phyloP scores from a whole-genome alignment of 2,113 vertebrate species.

The Turnix velox region DNA sequence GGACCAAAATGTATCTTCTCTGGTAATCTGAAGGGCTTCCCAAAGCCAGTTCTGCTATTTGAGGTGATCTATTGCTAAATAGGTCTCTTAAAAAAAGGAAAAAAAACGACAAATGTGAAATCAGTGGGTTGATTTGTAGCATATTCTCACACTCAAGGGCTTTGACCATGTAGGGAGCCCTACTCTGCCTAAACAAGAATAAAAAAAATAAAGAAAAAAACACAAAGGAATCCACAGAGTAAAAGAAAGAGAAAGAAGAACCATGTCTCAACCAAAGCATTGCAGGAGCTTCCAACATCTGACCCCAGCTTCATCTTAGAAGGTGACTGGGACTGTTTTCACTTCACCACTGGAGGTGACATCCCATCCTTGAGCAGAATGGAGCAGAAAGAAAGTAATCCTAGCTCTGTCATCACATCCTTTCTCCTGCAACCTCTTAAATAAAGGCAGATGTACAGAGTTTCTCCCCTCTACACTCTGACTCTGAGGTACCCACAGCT shows the following conservation, averaged over 20 bases:
- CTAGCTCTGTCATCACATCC: neutral
- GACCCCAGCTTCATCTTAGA: neutral
- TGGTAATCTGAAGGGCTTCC: neutral
- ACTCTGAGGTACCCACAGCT: neutral
- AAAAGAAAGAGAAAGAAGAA: neutral
- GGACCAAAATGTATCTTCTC: neutral
- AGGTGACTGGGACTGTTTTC: neutral
- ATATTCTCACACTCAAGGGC: neutral
- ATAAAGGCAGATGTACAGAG: neutral
- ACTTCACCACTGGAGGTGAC: neutral
- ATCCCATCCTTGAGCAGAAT: neutral
- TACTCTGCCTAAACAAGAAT: fast-evolving
- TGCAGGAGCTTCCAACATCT: neutral
- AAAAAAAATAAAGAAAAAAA: neutral
- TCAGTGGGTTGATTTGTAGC: neutral
- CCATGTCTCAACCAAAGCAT: neutral
- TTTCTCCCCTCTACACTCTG: neutral
- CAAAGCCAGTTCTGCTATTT: neutral
- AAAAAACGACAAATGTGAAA: neutral
- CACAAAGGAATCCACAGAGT: neutral
- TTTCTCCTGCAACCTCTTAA: neutral
- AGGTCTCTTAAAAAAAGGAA: neutral
- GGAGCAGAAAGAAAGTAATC: neutral
- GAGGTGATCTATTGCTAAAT: neutral
- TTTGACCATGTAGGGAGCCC: neutral